Conservation (phyloP, 2,113 vertebrate species). For the Nothoprocta pentlandii region DNA sequence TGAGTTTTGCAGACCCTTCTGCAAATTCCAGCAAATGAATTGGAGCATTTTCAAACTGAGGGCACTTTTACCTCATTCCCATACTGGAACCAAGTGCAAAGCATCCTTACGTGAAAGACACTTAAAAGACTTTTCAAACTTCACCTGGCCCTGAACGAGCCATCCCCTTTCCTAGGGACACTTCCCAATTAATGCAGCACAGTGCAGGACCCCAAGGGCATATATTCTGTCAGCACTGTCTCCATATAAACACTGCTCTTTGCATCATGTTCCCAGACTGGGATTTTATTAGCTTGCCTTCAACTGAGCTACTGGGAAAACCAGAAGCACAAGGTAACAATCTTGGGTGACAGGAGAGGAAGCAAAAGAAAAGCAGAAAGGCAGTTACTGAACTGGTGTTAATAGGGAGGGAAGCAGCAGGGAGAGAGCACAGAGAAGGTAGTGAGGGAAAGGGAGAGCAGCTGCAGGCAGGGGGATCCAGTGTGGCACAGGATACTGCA, state of each 20-base stretch:
- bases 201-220: neutral
- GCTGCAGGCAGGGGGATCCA: neutral
- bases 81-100: neutral
- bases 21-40: constrained; percentile 20
- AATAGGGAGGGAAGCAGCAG: neutral
- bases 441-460: neutral
- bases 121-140: neutral
- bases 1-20: constrained; percentile 22
- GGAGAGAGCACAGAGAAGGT: neutral
- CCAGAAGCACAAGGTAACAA: neutral
- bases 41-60: neutral
- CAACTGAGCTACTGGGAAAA: neutral
- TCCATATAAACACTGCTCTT: neutral
- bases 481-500: neutral
- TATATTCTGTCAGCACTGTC: neutral
- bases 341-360: neutral
- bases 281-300: neutral
- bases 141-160: neutral
- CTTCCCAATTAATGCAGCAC: neutral
- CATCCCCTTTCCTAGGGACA: neutral
- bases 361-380: neutral
- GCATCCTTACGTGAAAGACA: neutral
- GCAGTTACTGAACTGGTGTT: neutral
- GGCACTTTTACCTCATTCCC: neutral
- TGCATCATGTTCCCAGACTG: neutral